Evolutionary conservation across 2,888 invertebrate species (phyloP).

Genomic region (Spatulosminthurus flaviceps): DNA sequence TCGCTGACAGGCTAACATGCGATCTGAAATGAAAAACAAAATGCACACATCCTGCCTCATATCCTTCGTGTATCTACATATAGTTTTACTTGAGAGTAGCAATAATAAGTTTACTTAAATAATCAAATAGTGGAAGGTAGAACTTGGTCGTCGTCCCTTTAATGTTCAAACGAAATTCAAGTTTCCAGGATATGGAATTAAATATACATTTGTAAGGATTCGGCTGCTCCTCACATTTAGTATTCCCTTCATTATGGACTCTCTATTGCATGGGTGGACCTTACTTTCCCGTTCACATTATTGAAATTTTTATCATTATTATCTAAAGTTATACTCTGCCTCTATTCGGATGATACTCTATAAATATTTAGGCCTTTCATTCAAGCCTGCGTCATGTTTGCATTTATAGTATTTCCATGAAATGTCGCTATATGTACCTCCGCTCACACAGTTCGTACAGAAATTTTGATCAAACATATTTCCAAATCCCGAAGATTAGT

Average conservation of each 20-base stretch:
- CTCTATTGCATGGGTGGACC: not conserved
- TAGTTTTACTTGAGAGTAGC: no score
- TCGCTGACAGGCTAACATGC: constrained; percentile 35
- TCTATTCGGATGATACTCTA: not conserved
- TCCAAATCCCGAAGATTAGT: no score
- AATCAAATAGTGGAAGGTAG: not conserved
- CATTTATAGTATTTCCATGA: no score
- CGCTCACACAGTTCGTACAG: no score
- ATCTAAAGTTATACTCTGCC: not conserved
- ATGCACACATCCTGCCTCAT: constrained; percentile 22
- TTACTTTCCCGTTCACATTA: not conserved
- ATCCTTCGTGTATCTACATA: not conserved
- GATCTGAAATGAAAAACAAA: constrained; percentile 31
- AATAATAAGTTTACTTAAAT: not conserved
- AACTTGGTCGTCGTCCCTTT: not conserved
- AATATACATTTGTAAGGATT: constrained; percentile 20
- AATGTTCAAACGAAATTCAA: not conserved
- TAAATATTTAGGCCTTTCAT: no score
- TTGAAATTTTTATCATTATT: not conserved
- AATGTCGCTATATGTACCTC: no score
- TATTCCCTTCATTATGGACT: not conserved
- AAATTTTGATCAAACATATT: no score
- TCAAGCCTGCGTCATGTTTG: no score
- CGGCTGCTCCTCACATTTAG: not conserved
- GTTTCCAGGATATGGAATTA: constrained; percentile 27